These are phyloP conservation scores for Nymphalis urticae DNA, from an alignment of 2,888 invertebrate genomes.

Conservation along the genomic window DNA sequence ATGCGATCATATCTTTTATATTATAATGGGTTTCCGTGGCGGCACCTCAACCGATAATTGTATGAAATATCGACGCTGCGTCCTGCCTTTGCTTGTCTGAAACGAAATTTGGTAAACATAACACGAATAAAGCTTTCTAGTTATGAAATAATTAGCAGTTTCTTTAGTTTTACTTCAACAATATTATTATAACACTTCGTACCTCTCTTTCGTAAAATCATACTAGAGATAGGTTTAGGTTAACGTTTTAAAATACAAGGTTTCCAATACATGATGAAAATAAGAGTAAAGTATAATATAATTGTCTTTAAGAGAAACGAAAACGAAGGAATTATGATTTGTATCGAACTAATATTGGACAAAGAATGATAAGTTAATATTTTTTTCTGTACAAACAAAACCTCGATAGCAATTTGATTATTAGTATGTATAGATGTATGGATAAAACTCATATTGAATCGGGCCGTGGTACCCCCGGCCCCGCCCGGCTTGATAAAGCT, in stretches of 20 bases:
- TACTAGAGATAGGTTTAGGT: too few species aligned
- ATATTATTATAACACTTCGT: too few species aligned
- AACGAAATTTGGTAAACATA: not conserved
- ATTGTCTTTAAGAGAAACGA: not conserved
- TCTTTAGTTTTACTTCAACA: too few species aligned
- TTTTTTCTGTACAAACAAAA: not conserved
- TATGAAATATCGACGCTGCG: constrained; percentile 45
- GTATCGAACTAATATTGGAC: too few species aligned
- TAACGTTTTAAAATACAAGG: too few species aligned
- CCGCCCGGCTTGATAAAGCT: constrained; percentile 60
- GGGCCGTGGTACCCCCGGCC: constrained; percentile 44
- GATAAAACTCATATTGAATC: constrained; percentile 72
- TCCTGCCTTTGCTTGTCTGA: not conserved
- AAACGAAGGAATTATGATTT: too few species aligned
- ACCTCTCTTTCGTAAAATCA: too few species aligned
- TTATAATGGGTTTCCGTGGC: constrained; percentile 80
- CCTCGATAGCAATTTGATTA: not conserved
- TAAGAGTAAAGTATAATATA: too few species aligned
- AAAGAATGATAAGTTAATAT: not conserved
- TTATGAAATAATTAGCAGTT: not conserved
- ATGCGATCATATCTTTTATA: constrained; percentile 77
- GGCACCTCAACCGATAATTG: constrained; percentile 75
- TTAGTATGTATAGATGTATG: constrained; percentile 22
- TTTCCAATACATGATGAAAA: too few species aligned
- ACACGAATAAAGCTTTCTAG: not conserved